Percentiles rank a stretch among this genome's conserved stretches.
These are phyloP conservation scores for Aphidius colemani DNA, from an alignment of 2,888 invertebrate genomes.

Conservation along the genomic window DNA sequence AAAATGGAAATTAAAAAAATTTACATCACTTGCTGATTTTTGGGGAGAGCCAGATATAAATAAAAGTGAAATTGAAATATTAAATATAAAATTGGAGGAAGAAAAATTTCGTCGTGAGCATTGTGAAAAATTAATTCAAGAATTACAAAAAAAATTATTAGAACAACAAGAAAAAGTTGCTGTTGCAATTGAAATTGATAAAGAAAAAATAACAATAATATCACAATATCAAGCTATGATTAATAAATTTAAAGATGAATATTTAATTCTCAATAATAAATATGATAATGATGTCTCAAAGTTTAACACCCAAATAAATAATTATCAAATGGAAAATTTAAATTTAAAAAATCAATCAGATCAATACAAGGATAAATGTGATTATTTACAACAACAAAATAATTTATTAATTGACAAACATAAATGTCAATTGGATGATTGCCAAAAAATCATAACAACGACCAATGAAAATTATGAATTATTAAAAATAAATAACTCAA, in stretches of 20 bases:
- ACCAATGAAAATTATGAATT: constrained; percentile 50
- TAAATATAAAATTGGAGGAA: constrained; percentile 69
- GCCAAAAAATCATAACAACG: too few relatives aligned
- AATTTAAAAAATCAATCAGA: constrained; percentile 61
- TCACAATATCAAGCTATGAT: constrained; percentile 70
- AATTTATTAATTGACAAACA: too few relatives aligned
- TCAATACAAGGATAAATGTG: too few relatives aligned
- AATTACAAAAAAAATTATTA: constrained; percentile 72
- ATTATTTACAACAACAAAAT: too few relatives aligned
- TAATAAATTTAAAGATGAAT: constrained; percentile 62
- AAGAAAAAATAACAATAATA: constrained; percentile 74
- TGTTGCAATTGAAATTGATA: constrained; percentile 78
- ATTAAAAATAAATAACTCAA: constrained; percentile 47
- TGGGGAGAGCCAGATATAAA: constrained; percentile 63
- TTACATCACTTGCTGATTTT: constrained; percentile 67
- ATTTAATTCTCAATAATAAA: constrained; percentile 56
- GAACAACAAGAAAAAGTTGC: constrained; percentile 81
- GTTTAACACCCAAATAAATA: constrained; percentile 58
- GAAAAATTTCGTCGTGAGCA: constrained; percentile 79
- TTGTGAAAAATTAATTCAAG: constrained; percentile 76
- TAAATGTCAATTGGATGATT: too few relatives aligned
- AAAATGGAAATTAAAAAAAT: constrained; percentile 45
- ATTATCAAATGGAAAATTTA: neutral
- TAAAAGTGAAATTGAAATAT: constrained; percentile 53
- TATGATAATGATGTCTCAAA: constrained; percentile 63